Base-by-base conservation (phyloP, 2,888 invertebrate species). In the Folsomia manolachei region DNA sequence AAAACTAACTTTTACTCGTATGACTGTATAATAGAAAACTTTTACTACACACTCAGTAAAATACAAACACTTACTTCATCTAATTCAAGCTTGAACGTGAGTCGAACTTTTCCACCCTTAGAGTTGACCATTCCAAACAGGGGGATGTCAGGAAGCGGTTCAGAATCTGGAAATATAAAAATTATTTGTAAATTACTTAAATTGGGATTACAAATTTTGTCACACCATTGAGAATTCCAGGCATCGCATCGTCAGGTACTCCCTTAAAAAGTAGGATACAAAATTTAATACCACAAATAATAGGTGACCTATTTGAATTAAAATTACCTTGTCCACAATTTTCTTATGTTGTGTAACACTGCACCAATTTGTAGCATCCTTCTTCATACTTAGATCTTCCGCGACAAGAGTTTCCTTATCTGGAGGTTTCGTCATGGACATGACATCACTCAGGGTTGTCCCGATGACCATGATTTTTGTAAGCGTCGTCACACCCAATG, bases 101-200 rank as follows among this genome's bases (percentile, higher is more conserved):
- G 88, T 81, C 95, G 87, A 69, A 95, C 93, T 87, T 94, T 95
- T 2, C 93, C 92, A 19, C 94, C 94, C 74, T 90, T 89, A 83
- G 94, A 93, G 84, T 94, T 95, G 82, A 95, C 86, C 95, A 95
- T 95, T 63, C 95, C 95, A 78, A 91, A 89, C 27, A 95, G 83
- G 51, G 95, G 94, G 70, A 89, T 87, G 67, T 89, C 89, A 27
- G 95, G 95, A 78, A 95, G 85, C 27, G 90, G 87, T 83, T 94
- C 93, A 91, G 91, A n/a, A n/a, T n/a, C n/a, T n/a, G n/a, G n/a
- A n/a, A n/a, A n/a, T n/a, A n/a, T n/a, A n/a, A n/a, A n/a, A n/a
- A n/a, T n/a, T n/a, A n/a, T n/a, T n/a, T n/a, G n/a, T n/a, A n/a
- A n/a, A n/a, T n/a, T n/a, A n/a, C n/a, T n/a, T n/a, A n/a, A n/a